Percentiles rank a stretch among this genome's conserved stretches.
Evolutionary conservation across 2,113 vertebrate species (phyloP).

Genomic region (Dasyornis broadbenti): DNA sequence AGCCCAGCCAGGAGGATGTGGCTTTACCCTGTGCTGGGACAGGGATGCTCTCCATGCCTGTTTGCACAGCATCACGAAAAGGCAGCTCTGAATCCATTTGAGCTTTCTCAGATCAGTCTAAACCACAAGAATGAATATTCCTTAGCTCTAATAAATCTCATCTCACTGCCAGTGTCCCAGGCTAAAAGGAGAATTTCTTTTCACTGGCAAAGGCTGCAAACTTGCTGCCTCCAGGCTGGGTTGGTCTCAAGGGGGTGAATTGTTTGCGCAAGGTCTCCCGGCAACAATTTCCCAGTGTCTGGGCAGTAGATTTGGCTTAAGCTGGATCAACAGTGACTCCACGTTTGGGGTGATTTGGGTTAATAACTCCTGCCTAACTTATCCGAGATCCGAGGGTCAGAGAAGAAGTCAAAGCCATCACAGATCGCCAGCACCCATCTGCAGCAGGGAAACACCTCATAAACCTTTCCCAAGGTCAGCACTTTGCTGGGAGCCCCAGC

Average conservation of each 20-base stretch:
- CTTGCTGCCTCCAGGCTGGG: neutral
- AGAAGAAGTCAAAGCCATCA: neutral
- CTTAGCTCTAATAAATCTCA: neutral
- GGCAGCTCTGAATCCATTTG: neutral
- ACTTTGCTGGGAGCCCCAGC: neutral
- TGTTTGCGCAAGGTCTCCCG: neutral
- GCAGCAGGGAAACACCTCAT: neutral
- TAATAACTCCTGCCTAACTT: neutral
- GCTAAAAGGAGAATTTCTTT: neutral
- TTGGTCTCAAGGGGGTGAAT: neutral
- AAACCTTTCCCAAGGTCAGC: neutral
- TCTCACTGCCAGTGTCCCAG: neutral
- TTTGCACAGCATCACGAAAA: neutral
- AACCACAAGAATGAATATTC: neutral
- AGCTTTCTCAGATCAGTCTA: neutral
- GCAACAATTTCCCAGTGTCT: neutral
- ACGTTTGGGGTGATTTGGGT: neutral
- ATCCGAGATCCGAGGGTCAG: neutral
- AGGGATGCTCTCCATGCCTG: neutral
- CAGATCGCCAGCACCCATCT: rapidly evolving
- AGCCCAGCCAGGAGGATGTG: neutral
- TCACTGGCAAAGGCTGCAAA: neutral
- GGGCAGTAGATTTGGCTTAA: neutral
- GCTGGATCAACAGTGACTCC: neutral
- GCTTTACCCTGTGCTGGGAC: neutral